Percentiles rank a stretch among this genome's conserved stretches.
phyloP scores from a whole-genome alignment of 2,797 vertebrate genomes.

The Enteromius treurensis region DNA sequence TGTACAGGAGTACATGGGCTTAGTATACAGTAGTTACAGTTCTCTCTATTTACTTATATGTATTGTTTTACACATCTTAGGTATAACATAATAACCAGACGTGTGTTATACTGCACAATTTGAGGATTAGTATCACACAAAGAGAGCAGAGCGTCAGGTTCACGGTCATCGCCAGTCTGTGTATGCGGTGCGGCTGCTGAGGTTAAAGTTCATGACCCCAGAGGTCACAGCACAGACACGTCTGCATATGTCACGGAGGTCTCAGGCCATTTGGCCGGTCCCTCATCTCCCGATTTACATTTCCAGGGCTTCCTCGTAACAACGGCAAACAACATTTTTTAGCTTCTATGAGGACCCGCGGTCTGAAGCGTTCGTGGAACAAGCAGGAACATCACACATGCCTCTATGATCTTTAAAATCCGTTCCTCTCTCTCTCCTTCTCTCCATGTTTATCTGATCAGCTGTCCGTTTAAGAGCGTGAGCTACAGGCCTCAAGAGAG shows the following conservation, averaged over 20 bases:
- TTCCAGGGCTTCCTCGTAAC: constrained; percentile 13
- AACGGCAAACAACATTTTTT: constrained; percentile 19
- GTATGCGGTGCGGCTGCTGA: constrained; percentile 6
- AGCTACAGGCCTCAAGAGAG: constrained; percentile 71
- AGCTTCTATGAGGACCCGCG: background rate
- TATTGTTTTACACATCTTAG: background rate
- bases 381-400: background rate
- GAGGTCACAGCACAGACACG: constrained; percentile 49
- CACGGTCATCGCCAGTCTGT: constrained; percentile 53
- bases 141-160: constrained; percentile 43
- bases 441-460: constrained; percentile 60
- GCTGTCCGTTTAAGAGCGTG: constrained; percentile 51
- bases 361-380: background rate
- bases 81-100: background rate
- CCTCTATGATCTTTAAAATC: background rate
- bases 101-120: background rate
- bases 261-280: constrained; percentile 52
- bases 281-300: constrained; percentile 47
- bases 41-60: background rate
- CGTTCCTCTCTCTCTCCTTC: constrained; percentile 2
- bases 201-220: constrained; percentile 51
- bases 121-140: constrained; percentile 13
- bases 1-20: background rate
- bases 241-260: constrained; percentile 41
- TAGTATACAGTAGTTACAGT: background rate